Conservation (phyloP, 2,113 vertebrate genomes). For the Toxotes chatareus region DNA sequence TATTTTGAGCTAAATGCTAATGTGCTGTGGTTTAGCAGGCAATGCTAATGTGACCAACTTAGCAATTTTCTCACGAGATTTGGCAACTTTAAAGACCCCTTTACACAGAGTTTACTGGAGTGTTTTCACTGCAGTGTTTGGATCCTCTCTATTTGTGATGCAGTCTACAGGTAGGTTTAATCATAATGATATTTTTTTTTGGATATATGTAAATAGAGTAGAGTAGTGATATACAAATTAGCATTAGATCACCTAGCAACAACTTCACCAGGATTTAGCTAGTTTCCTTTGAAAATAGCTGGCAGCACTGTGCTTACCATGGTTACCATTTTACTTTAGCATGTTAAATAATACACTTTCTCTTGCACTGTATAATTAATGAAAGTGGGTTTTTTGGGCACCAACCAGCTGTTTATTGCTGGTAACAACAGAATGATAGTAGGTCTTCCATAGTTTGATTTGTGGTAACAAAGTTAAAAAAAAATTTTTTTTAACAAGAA, state of each 20-base stretch:
- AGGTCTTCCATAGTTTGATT: neutral
- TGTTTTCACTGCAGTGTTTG: neutral
- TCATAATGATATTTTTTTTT: too few relatives aligned
- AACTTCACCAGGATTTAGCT: too few relatives aligned
- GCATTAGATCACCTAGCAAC: too few relatives aligned
- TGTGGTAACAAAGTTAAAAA: too few relatives aligned
- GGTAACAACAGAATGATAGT: neutral
- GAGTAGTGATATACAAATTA: too few relatives aligned
- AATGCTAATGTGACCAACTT: too few relatives aligned
- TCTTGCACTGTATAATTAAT: too few relatives aligned
- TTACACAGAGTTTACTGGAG: too few relatives aligned
- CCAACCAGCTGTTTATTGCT: neutral
- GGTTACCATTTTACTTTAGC: neutral
- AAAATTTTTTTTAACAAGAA: too few relatives aligned
- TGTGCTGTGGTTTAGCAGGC: neutral
- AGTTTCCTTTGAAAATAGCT: neutral
- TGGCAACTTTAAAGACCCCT: neutral
- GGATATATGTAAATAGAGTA: too few relatives aligned
- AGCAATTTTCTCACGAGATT: neutral
- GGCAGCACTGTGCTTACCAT: neutral
- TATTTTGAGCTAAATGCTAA: neutral
- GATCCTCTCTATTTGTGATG: too few relatives aligned
- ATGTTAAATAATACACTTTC: neutral
- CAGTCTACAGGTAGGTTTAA: too few relatives aligned
- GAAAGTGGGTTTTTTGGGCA: neutral